A percentile compares a stretch with the other conserved stretches of the same genome.
phyloP scores from a whole-genome alignment of 2,888 invertebrate species.

The Leucania comma region DNA sequence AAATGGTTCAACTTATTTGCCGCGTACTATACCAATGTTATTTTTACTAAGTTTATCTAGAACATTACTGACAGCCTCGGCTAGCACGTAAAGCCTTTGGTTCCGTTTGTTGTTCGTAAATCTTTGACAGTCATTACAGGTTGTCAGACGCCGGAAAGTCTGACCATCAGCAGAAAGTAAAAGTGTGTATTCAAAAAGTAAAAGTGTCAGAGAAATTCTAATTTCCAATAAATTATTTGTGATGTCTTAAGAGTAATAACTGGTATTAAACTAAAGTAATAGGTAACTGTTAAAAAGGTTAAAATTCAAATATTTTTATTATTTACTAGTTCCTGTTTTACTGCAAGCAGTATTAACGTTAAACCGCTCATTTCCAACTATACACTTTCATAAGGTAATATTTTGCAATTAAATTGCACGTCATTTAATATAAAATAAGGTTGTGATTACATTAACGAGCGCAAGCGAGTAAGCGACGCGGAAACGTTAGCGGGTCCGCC shows the following conservation, averaged over 20 bases:
- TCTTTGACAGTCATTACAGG: too few relatives aligned
- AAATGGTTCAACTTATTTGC: too few relatives aligned
- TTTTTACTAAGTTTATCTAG: too few relatives aligned
- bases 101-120: too few relatives aligned
- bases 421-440: slow-evolving; percentile 75
- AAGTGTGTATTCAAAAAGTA: too few relatives aligned
- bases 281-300: slow-evolving; percentile 4
- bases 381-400: slow-evolving; percentile 30
- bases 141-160: too few relatives aligned
- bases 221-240: neutral
- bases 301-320: slow-evolving; percentile 29
- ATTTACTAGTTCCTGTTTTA: slow-evolving; percentile 23
- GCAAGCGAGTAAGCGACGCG: slow-evolving; percentile 82
- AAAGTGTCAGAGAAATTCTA: slow-evolving; percentile 3
- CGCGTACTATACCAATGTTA: too few relatives aligned
- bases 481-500: slow-evolving; percentile 80
- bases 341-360: slow-evolving; percentile 11
- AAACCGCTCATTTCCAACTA: slow-evolving; percentile 19
- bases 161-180: too few relatives aligned
- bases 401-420: slow-evolving; percentile 73
- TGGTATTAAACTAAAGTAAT: slow-evolving; percentile 2
- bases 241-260: neutral
- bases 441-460: slow-evolving; percentile 83
- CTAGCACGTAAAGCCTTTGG: too few relatives aligned
- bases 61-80: too few relatives aligned